A percentile compares a stretch with the other conserved stretches of the same genome.
These are phyloP conservation scores for Diarsia mendica DNA, from an alignment of 2,888 invertebrate genomes.

Conservation along the genomic window DNA sequence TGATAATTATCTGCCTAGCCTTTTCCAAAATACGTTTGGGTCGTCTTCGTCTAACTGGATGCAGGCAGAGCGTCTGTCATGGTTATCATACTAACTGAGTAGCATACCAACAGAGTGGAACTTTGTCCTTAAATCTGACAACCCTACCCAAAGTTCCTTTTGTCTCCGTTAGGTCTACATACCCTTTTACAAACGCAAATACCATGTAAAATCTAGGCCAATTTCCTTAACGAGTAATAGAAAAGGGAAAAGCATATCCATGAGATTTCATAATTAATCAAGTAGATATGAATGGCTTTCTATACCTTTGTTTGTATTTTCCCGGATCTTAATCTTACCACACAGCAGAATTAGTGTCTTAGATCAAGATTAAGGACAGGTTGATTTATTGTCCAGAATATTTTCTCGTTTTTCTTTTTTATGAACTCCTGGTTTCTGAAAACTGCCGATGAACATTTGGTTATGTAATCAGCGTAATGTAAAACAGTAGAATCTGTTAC, in stretches of 20 bases:
- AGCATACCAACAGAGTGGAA: neutral
- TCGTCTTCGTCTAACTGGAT: too few species aligned
- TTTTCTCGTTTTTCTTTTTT: too few species aligned
- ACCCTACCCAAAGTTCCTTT: conserved; percentile 45
- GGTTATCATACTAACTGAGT: too few species aligned
- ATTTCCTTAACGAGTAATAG: conserved; percentile 29
- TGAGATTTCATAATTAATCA: conserved; percentile 10
- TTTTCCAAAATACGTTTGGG: too few species aligned
- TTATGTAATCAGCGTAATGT: too few species aligned
- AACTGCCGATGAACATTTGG: too few species aligned
- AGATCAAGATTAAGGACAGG: too few species aligned
- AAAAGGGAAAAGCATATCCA: conserved; percentile 6
- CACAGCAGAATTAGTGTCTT: neutral
- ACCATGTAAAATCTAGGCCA: conserved; percentile 36
- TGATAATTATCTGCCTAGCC: too few species aligned
- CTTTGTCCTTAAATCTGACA: conserved; percentile 9
- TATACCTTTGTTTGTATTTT: neutral
- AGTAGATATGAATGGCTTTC: neutral
- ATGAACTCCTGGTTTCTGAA: too few species aligned
- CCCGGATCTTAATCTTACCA: neutral
- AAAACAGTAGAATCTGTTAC: too few species aligned
- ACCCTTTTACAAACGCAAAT: conserved; percentile 49
- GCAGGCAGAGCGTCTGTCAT: too few species aligned
- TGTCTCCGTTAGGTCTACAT: conserved; percentile 61
- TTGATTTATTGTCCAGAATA: too few species aligned